Percentiles rank a stretch among this genome's conserved stretches.
These are phyloP conservation scores for Yponomeuta cagnagella DNA, from an alignment of 2,888 invertebrate genomes.

Conservation along the genomic window DNA sequence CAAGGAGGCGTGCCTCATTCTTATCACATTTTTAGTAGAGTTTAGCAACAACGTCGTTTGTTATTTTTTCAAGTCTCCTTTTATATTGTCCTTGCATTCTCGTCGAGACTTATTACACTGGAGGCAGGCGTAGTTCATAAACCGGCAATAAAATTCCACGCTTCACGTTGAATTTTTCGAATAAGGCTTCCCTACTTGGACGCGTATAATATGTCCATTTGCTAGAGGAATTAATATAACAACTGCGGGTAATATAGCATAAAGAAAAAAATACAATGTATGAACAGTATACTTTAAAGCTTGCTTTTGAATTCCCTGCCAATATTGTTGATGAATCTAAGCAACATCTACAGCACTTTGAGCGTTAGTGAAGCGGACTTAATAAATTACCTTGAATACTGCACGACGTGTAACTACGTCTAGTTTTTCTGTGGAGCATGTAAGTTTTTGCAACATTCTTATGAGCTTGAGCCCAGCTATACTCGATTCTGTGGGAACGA, in stretches of 20 bases:
- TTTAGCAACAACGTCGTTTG: conserved; percentile 11
- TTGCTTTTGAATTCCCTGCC: background rate
- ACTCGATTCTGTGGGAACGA: conserved; percentile 63
- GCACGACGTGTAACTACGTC: conserved; percentile 45
- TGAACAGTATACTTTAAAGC: background rate
- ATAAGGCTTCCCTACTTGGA: background rate
- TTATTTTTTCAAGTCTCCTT: conserved; percentile 4
- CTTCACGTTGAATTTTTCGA: background rate
- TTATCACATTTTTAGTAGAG: conserved; percentile 17
- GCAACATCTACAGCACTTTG: conserved; percentile 52
- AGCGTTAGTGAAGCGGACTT: conserved; percentile 35
- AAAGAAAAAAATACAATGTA: too few species aligned
- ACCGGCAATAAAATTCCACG: background rate
- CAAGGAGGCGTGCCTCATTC: conserved; percentile 16
- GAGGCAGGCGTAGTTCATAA: background rate
- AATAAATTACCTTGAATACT: conserved; percentile 50
- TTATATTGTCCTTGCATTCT: conserved; percentile 4
- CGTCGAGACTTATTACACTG: conserved; percentile 1
- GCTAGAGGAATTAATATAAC: background rate
- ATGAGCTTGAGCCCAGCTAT: conserved; percentile 51
- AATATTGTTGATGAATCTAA: background rate
- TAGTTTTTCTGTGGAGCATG: conserved; percentile 51
- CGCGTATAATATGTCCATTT: background rate
- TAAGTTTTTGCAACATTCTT: conserved; percentile 62
- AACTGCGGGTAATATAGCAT: too few species aligned